Evolutionary conservation across 2,797 vertebrate genomes (phyloP).

Genomic region (Paramormyrops hopkinsi): DNA sequence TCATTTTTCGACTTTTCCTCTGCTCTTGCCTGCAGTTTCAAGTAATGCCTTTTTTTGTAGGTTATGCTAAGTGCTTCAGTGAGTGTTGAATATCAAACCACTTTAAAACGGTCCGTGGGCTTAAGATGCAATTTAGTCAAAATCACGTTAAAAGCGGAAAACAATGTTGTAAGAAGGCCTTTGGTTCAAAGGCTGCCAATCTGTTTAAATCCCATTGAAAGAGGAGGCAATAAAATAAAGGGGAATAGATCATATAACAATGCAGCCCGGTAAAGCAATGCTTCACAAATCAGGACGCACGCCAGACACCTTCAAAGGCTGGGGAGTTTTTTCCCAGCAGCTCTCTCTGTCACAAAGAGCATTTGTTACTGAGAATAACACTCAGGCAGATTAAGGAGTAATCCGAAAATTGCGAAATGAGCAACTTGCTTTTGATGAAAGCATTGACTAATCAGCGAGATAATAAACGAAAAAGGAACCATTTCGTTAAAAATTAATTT

Average conservation of each 20-base stretch:
- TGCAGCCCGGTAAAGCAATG: neutral
- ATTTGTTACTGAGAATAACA: neutral
- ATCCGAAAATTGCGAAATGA: neutral
- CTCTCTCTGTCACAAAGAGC: neutral
- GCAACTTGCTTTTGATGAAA: neutral
- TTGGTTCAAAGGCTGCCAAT: constrained; percentile 3
- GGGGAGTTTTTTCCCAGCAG: neutral
- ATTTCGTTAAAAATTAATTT: neutral
- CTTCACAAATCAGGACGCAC: neutral
- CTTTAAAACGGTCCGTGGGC: neutral
- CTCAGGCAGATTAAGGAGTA: neutral
- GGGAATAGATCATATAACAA: neutral
- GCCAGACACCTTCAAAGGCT: neutral
- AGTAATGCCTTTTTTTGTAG: neutral
- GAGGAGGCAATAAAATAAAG: neutral
- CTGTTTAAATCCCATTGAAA: neutral
- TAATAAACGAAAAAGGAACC: neutral
- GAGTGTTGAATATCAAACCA: constrained; percentile 10
- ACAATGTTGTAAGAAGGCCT: neutral
- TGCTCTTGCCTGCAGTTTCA: neutral
- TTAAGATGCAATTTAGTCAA: constrained; percentile 1
- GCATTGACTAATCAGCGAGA: neutral
- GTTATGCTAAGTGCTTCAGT: neutral
- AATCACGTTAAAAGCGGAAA: neutral
- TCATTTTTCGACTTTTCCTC: neutral